Conservation (phyloP, 1,140 invertebrate genomes). For the Bombus confusus region DNA sequence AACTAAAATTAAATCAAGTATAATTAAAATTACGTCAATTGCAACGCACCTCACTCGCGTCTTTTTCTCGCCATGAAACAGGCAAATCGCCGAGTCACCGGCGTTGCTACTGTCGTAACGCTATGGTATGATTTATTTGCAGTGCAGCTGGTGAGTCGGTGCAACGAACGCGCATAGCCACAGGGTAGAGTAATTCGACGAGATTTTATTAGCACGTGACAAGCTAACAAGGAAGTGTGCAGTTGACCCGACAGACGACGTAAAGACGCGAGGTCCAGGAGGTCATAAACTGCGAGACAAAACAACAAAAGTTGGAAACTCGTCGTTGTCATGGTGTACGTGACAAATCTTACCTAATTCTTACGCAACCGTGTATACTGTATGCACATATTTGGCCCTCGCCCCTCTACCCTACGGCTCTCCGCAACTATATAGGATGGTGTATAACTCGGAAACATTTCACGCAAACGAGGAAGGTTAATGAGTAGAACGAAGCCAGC, state of each 20-base stretch:
- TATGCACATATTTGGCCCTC: not conserved
- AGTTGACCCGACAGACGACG: constrained; percentile 52
- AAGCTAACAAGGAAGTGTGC: constrained; percentile 53
- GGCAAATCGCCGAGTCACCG: too few relatives aligned
- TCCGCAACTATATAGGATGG: not conserved
- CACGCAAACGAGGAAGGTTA: constrained; percentile 47
- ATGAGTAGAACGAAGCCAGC: constrained; percentile 49
- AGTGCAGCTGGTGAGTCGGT: constrained; percentile 42
- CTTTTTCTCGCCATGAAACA: not conserved
- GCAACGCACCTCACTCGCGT: not conserved
- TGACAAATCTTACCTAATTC: constrained; percentile 65
- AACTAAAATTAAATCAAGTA: not conserved
- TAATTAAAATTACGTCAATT: not conserved
- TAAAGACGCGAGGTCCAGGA: constrained; percentile 53
- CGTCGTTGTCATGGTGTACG: constrained; percentile 35
- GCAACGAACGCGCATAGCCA: constrained; percentile 43
- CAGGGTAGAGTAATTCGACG: constrained; percentile 49
- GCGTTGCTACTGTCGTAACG: not conserved
- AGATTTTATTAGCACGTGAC: constrained; percentile 55
- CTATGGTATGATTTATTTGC: constrained; percentile 40
- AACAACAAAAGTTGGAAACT: constrained; percentile 55
- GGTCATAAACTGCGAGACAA: constrained; percentile 52
- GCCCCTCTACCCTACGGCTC: too few relatives aligned
- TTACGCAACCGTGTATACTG: constrained; percentile 38
- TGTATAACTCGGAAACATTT: constrained; percentile 50